Conservation (phyloP, 53 echinoderm and acorn worm genomes). For the Pentamera pediparva region DNA sequence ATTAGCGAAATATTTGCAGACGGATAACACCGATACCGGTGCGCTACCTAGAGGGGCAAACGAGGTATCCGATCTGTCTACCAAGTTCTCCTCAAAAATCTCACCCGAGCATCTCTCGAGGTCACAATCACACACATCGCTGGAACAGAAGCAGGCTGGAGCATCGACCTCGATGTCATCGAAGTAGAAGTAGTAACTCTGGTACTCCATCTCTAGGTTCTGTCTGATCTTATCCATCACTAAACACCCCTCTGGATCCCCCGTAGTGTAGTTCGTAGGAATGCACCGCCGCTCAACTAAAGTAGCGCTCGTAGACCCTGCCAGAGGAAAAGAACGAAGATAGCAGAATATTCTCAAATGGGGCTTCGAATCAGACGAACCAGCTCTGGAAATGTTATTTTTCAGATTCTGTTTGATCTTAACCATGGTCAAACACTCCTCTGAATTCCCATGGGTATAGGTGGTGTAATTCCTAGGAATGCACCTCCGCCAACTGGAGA, state of each 20-base stretch:
- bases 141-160: conserved; percentile 7
- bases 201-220: background rate
- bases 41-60: too few species aligned
- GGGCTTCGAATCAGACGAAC: too few species aligned
- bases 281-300: background rate
- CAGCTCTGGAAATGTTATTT: too few species aligned
- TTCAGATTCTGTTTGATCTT: too few species aligned
- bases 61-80: too few species aligned
- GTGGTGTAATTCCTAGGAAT: too few species aligned
- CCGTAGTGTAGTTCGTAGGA: background rate
- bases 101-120: background rate
- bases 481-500: too few species aligned
- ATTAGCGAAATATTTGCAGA: too few species aligned
- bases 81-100: background rate
- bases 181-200: conserved; percentile 10
- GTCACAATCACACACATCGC: conserved; percentile 6
- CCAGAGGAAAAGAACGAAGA: background rate
- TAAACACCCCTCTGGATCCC: background rate
- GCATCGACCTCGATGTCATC: background rate
- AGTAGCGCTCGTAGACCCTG: background rate
- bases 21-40: too few species aligned
- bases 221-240: background rate
- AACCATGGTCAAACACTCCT: too few species aligned
- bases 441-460: too few species aligned
- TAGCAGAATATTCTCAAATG: too few species aligned